Evolutionary conservation across 2,888 invertebrate genomes (phyloP), one percentile per base, ranked within the genome.

Genomic region (Halocaridina rubra): DNA sequence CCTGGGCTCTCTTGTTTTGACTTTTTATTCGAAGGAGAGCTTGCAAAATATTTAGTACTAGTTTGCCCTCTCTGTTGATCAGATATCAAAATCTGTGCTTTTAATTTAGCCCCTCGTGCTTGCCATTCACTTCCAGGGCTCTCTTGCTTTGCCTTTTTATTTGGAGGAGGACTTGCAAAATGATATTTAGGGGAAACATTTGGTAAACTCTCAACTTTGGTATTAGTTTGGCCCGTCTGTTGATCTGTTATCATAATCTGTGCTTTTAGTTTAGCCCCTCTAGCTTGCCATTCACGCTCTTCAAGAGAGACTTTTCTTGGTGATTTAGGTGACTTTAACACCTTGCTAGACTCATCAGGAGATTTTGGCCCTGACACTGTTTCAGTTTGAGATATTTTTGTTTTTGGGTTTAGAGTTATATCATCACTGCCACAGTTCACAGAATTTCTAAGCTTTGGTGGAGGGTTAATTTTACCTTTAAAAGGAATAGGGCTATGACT

Each of bases 51-150:
- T n/a, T 24, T 75, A 61, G 33, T 75, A 27, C 69, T 77, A 32
- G 27, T 30, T 46, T 71, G n/a, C 1, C 80, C 80, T 32, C 59
- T 57, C 29, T 82, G 67, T 29, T 79, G 80, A 46, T 86, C 86
- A 64, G 78, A 80, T 24, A 86, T 86, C 69, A 80, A 79, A 16
- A 86, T 57, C 32, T 86, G 82, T 8, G 86, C 86, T 71, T 80
- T 86, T 13, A 86, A 59, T 24, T 86, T 86, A 0, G 86, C 86
- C 67, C 82, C 80, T 19, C 86, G 29, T n/a, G 86, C 79, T 27
- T 86, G 86, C 86, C 86, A 86, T n/a, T 82, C 76, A 32, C 86
- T n/a, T n/a, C n/a, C n/a, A 71, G 59, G 59, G n/a, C 4, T 46
- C 13, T 79, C 84, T 3, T 67, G 27, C 33, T 79, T 84, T 7